Conservation (phyloP, 2,113 vertebrate genomes). For the Martes martes region DNA sequence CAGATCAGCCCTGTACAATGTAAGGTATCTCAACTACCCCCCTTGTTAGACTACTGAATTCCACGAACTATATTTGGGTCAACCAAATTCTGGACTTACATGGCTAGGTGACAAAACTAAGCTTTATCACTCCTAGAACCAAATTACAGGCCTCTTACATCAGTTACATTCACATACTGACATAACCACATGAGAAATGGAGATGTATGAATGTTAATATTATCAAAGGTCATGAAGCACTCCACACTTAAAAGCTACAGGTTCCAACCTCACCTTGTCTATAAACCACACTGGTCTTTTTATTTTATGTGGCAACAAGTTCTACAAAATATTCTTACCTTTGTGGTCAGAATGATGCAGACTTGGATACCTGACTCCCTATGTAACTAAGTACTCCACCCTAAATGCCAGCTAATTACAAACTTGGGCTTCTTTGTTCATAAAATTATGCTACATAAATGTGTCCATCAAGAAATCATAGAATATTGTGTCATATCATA, state of each 20-base stretch:
- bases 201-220: neutral
- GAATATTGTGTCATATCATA: neutral
- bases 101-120: neutral
- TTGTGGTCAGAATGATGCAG: neutral
- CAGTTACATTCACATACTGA: neutral
- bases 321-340: neutral
- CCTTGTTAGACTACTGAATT: neutral
- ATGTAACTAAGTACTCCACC: neutral
- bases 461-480: neutral
- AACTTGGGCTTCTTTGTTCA: neutral
- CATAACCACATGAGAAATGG: neutral
- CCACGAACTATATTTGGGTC: neutral
- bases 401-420: neutral
- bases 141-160: neutral
- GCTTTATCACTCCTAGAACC: neutral
- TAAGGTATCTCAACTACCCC: neutral
- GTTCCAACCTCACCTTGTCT: neutral
- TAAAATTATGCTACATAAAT: neutral
- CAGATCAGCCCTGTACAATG: neutral
- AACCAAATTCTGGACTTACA: neutral
- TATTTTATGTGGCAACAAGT: neutral
- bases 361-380: neutral
- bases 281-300: neutral
- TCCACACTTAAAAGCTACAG: neutral
- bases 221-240: neutral